Conservation (phyloP, 2,113 vertebrate genomes). For the Forbesichthys papilliferus region DNA sequence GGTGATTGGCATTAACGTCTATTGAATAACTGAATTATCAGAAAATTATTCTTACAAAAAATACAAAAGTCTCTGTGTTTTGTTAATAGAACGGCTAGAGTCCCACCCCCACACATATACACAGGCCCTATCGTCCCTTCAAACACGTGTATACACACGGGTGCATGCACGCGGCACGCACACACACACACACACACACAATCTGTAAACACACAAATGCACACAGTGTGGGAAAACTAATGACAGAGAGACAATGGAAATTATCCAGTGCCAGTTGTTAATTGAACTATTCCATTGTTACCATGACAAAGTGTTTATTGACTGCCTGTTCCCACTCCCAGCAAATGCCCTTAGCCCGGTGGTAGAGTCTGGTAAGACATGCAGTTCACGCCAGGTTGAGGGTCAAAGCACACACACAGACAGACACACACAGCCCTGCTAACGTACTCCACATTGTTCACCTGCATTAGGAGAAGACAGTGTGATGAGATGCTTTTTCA, state of each 20-base stretch:
- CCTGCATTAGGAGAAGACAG: no score
- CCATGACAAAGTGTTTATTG: constrained; percentile 88
- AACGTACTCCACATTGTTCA: no score
- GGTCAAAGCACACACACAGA: no score
- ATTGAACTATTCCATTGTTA: constrained; percentile 91
- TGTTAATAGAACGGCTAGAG: constrained; percentile 54
- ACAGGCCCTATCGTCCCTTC: not conserved
- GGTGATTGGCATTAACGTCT: constrained; percentile 61
- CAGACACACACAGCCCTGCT: no score
- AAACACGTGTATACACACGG: not conserved
- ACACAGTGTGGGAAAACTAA: constrained; percentile 77
- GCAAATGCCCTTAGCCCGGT: constrained; percentile 62
- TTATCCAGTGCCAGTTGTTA: constrained; percentile 81
- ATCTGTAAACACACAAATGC: constrained; percentile 16
- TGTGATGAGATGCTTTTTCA: no score
- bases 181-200: not conserved
- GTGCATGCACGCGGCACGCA: constrained; percentile 7
- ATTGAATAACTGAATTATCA: constrained; percentile 64
- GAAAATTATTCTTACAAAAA: constrained; percentile 71
- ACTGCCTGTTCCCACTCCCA: constrained; percentile 63
- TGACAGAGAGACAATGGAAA: constrained; percentile 80
- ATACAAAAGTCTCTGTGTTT: constrained; percentile 71
- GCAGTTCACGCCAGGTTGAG: not conserved
- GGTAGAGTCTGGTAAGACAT: constrained; percentile 80
- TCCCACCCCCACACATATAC: not conserved